phyloP scores from a whole-genome alignment of 2,797 vertebrate species.

The Phrynocephalus vlangalii region DNA sequence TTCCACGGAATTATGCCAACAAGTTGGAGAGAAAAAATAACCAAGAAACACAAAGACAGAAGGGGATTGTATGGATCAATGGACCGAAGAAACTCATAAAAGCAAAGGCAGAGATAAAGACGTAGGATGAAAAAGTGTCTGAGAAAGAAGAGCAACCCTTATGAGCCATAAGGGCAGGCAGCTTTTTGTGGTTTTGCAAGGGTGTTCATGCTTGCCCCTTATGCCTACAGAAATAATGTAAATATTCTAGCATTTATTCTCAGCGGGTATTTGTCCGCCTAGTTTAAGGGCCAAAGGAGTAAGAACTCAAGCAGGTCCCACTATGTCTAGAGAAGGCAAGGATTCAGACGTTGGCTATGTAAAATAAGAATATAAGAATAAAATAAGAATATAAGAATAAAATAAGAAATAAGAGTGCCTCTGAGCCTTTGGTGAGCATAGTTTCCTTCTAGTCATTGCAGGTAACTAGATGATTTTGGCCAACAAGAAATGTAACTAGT shows the following conservation, averaged over 20 bases:
- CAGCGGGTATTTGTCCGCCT: neutral
- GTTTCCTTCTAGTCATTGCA: neutral
- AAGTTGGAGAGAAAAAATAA: conserved; percentile 24
- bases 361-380: too few relatives aligned
- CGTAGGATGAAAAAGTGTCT: neutral
- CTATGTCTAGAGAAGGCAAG: neutral
- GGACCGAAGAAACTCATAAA: conserved; percentile 26
- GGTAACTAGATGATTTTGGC: too few relatives aligned
- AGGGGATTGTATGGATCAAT: conserved; percentile 34
- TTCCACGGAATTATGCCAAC: conserved; percentile 29
- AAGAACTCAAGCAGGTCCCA: neutral
- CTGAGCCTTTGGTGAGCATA: neutral
- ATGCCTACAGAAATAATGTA: neutral
- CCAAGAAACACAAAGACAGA: conserved; percentile 40
- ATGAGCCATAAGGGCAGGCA: neutral
- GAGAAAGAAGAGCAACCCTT: neutral
- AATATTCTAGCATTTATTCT: neutral
- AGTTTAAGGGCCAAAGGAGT: neutral
- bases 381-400: too few relatives aligned
- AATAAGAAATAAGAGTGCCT: neutral
- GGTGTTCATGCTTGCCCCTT: neutral
- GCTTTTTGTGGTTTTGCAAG: neutral
- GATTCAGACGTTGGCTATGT: too few relatives aligned
- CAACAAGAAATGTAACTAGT: too few relatives aligned
- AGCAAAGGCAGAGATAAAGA: neutral